Conservation (phyloP, 1,140 invertebrate species). For the Drosophila cardini region DNA sequence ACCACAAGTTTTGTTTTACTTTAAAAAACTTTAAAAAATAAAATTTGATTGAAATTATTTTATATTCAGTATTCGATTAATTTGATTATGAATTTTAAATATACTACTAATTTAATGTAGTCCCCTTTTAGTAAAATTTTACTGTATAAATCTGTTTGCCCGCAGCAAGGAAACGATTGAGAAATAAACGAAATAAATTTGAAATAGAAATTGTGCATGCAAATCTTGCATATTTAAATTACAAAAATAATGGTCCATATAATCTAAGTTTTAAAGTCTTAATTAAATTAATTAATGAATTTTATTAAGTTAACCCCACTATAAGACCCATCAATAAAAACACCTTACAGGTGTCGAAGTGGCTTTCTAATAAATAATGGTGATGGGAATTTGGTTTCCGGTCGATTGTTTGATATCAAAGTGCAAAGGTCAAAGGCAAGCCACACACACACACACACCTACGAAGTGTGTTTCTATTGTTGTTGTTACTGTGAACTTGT, state of each 20-base stretch:
- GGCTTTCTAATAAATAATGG: not conserved
- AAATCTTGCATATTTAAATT: not conserved
- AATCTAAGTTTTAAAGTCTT: not conserved
- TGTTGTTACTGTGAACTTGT: constrained; percentile 36
- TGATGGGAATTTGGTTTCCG: not conserved
- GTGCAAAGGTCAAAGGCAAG: constrained; percentile 14
- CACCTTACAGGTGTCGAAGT: constrained; percentile 1
- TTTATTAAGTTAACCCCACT: constrained; percentile 2
- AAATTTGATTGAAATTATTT: not conserved
- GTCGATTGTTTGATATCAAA: not conserved
- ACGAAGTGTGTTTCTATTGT: not conserved
- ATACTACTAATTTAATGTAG: not conserved
- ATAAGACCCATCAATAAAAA: not conserved
- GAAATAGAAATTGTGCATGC: not conserved
- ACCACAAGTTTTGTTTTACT: not conserved
- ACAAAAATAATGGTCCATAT: not conserved
- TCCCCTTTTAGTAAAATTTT: not conserved
- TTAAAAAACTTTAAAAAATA: not conserved
- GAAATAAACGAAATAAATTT: not conserved
- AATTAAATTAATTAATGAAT: too few relatives aligned
- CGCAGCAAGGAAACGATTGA: not conserved
- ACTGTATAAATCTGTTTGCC: not conserved
- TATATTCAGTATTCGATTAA: not conserved
- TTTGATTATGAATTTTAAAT: not conserved
- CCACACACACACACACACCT: not conserved